A percentile compares a stretch with the other conserved stretches of the same genome.
Conservation (phyloP, 1,140 invertebrate species). For the Bombyx mori region ASM3026992v2 NC_085125.1:10331501-10332000, state of each 20-base stretch:
- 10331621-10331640: slow-evolving; percentile 64
- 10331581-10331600: slow-evolving; percentile 38
- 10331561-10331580: slow-evolving; percentile 57
- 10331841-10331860: slow-evolving; percentile 21
- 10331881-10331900: slow-evolving; percentile 28
- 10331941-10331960: slow-evolving; percentile 28
- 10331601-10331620: slow-evolving; percentile 48
- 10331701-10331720: slow-evolving; percentile 60
- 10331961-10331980: slow-evolving; percentile 24
- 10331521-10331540: slow-evolving; percentile 13
- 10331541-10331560: slow-evolving; percentile 52
- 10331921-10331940: slow-evolving; percentile 23
- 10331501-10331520: no score
- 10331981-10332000: slow-evolving; percentile 23
- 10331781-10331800: slow-evolving; percentile 14
- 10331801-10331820: slow-evolving; percentile 17
- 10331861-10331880: slow-evolving; percentile 22
- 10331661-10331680: slow-evolving; percentile 49
- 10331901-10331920: slow-evolving; percentile 35
- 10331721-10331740: slow-evolving; percentile 50
- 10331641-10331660: slow-evolving; percentile 54
- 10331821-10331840: slow-evolving; percentile 14
- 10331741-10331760: slow-evolving; percentile 66
- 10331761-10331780: slow-evolving; percentile 49
- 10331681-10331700: slow-evolving; percentile 50